These are phyloP conservation scores for Andricus quercusramuli DNA, from an alignment of 2,888 invertebrate genomes.

Conservation along the genomic window DNA sequence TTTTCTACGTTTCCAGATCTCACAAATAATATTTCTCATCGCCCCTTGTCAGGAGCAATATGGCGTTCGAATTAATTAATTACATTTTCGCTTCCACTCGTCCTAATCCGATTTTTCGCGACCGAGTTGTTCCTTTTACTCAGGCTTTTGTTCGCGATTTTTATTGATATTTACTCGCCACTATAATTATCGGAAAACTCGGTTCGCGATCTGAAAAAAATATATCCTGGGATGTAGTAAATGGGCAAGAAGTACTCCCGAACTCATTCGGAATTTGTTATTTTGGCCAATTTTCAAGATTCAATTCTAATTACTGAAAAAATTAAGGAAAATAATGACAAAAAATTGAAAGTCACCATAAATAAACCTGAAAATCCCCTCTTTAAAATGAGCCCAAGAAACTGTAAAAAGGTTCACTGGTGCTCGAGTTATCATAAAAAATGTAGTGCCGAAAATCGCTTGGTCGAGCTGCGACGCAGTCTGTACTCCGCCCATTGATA, in stretches of 20 bases:
- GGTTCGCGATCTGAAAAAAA: slow-evolving; percentile 44
- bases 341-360: too few relatives aligned
- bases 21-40: slow-evolving; percentile 67
- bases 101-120: slow-evolving; percentile 75
- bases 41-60: slow-evolving; percentile 69
- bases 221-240: neutral
- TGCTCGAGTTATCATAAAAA: too few relatives aligned
- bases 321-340: too few relatives aligned
- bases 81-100: slow-evolving; percentile 67
- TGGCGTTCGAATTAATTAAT: slow-evolving; percentile 75
- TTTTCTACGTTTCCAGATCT: slow-evolving; percentile 35
- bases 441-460: too few relatives aligned
- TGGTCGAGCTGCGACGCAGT: too few relatives aligned
- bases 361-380: too few relatives aligned
- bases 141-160: slow-evolving; percentile 48
- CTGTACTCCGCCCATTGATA: too few relatives aligned
- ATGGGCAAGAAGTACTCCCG: slow-evolving; percentile 45
- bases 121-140: slow-evolving; percentile 70
- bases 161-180: slow-evolving; percentile 72
- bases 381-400: too few relatives aligned
- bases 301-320: too few relatives aligned
- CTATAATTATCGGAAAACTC: slow-evolving; percentile 66
- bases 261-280: slow-evolving; percentile 49
- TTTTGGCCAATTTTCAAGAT: too few relatives aligned
- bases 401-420: too few relatives aligned